These are phyloP conservation scores for Tychaedon coryphoeus DNA, from an alignment of 2,113 vertebrate species.

Conservation along the genomic window DNA sequence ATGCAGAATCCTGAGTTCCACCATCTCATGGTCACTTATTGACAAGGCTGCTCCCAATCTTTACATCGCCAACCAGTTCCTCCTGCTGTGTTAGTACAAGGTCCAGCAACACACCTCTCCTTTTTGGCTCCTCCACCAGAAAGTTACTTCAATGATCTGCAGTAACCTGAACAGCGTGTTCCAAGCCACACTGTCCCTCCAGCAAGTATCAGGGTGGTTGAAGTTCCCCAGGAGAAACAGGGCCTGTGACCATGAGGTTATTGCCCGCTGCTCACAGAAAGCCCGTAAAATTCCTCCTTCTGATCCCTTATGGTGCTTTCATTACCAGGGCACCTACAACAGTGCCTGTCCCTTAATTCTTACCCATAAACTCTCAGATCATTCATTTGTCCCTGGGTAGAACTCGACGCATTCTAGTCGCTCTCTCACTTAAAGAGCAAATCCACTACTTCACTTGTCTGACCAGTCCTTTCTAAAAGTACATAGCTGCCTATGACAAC, in stretches of 20 bases:
- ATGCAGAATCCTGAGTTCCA: not conserved
- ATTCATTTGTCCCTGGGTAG: not conserved
- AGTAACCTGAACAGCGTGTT: not conserved
- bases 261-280: not conserved
- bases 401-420: not conserved
- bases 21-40: not conserved
- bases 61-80: not conserved
- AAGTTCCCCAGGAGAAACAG: not conserved
- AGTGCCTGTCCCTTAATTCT: not conserved
- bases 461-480: not conserved
- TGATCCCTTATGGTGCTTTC: not conserved
- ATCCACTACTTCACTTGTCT: not conserved
- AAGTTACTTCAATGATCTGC: not conserved
- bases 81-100: not conserved
- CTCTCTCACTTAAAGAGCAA: not conserved
- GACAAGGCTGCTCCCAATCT: not conserved
- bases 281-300: not conserved
- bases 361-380: no score
- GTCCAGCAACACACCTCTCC: not conserved
- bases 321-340: not conserved
- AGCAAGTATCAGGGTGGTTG: not conserved
- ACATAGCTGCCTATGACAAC: not conserved
- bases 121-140: not conserved
- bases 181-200: accelerated
- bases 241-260: not conserved